Conservation (phyloP, 1,140 invertebrate genomes). For the Macrosteles quadrilineatus region DNA sequence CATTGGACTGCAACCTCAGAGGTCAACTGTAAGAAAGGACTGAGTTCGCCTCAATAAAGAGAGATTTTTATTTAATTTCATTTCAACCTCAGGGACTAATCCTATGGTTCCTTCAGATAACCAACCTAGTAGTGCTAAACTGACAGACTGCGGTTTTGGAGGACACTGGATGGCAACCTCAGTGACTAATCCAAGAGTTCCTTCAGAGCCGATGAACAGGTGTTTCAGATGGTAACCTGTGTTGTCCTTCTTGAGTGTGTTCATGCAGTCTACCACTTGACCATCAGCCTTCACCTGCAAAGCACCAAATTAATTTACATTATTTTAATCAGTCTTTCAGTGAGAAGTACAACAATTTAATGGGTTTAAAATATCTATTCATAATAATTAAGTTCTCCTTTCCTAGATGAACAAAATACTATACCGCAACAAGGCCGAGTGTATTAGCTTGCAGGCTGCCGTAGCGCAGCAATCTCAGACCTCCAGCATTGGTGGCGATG, state of each 20-base stretch:
- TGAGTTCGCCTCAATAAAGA: too few species aligned
- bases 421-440: conserved; percentile 90
- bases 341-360: too few species aligned
- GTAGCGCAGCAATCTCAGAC: conserved; percentile 89
- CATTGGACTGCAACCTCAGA: too few species aligned
- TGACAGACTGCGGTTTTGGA: conserved; percentile 72
- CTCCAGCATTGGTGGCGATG: conserved; percentile 95
- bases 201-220: conserved; percentile 96
- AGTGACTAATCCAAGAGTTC: conserved; percentile 93
- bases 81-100: too few species aligned
- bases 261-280: conserved; percentile 81
- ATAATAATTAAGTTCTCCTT: too few species aligned
- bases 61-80: too few species aligned
- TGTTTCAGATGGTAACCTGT: conserved; percentile 97
- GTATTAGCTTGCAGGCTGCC: conserved; percentile 93
- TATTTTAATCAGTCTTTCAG: too few species aligned
- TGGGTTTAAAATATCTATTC: too few species aligned
- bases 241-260: conserved; percentile 92
- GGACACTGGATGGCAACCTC: conserved; percentile 91
- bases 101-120: too few species aligned
- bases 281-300: conserved; percentile 80
- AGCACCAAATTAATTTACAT: too few species aligned
- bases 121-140: conserved; percentile 90
- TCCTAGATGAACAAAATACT: too few species aligned
- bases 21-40: too few species aligned